Base-by-base conservation (phyloP, 2,888 invertebrate genomes). In the Altica lythri region DNA sequence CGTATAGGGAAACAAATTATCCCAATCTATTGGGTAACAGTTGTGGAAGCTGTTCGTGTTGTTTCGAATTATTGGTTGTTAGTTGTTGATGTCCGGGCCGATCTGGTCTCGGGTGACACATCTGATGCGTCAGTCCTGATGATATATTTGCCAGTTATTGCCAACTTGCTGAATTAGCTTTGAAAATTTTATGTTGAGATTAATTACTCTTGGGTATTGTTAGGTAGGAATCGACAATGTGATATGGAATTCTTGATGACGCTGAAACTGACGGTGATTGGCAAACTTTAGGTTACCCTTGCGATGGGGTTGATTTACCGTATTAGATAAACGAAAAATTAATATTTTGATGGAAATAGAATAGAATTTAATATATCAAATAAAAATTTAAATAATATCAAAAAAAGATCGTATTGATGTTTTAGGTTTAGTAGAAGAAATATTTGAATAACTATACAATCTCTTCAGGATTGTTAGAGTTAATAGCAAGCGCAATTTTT, bases 131-230 rank as follows among this genome's bases (percentile, higher is more conserved):
- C 64, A 56, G 45, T 35, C 45, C 18, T 30, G 27, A 37, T 65
- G 64, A 65, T 65, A 60, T 62, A 65, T 62, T 47, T 57, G 37
- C 40, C 29, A 51, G 60, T 53, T 55, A 60, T 60, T 53, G 51
- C 45, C 55, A 49, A 57, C 60, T 60, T 57, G 57, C 60, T 48
- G 53, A 56, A 60, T 57, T 60, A 50, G 51, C 51, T 60, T 51
- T 60, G 57, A 60, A 60, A 60, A 53, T 54, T 60, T 57, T 45
- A 60, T 51, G 47, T 48, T 35, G 47, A 51, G 47, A 60, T 53
- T 57, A 53, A 60, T 57, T 54, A 53, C 38, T 35, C 37, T 34
- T 10, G 47, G 43, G 37, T 40, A 47, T 42, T 43, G 43, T 29
- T 43, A 43, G 40, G 14, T 34, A 14, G 14, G 34, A 34, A 34